Base-by-base conservation (phyloP, 2,888 invertebrate genomes). In the Philaethria dido region DNA sequence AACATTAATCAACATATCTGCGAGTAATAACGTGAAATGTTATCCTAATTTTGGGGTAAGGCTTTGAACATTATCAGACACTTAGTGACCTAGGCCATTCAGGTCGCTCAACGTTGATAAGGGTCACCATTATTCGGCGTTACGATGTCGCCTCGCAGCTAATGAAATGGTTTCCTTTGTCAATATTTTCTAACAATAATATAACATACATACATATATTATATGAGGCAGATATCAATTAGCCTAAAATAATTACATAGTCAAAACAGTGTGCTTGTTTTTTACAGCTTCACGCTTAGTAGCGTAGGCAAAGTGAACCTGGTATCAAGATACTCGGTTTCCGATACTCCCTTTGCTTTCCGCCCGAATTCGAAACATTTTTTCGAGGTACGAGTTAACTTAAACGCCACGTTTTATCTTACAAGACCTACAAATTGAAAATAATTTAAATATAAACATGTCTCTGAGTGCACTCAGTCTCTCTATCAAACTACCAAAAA, bases 71-170 rank as follows among this genome's bases (percentile, higher is more conserved):
- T 45, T 61, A 61, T 55, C 50, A 39, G 42, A 29, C 64, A 65
- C 64, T 65, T 33, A 52, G 50, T 33, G 47, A 47, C 42, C 59
- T 60, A 65, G 42, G 25, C 59, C 50, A 52, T 65, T 52, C 47
- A 50, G 59, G 50, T 42, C 29, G 22, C 44, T 25, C 39, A 44
- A 36, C 39, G 39, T 60, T 50, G 64, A 59, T 42, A 29, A 59
- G 59, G 59, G 50, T 59, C 42, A 52, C 50, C 20, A 22, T 65
- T 59, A 65, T 29, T 60, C 59, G 59, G 13, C 42, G 29, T 59
- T 59, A 64, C 42, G 48, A 59, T 42, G 18, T 59, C 48, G 16
- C 50, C 25, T 25, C 29, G 25, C 16, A 33, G 20, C 44, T 57
- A 39, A 48, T 62, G 48, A 48, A 62, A 62, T 33, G n/a, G 9